Evolutionary conservation across 30 jellyfish, hydroid and myxozoan genomes (phyloP).

Genomic region (Euphysa ruthae): DNA sequence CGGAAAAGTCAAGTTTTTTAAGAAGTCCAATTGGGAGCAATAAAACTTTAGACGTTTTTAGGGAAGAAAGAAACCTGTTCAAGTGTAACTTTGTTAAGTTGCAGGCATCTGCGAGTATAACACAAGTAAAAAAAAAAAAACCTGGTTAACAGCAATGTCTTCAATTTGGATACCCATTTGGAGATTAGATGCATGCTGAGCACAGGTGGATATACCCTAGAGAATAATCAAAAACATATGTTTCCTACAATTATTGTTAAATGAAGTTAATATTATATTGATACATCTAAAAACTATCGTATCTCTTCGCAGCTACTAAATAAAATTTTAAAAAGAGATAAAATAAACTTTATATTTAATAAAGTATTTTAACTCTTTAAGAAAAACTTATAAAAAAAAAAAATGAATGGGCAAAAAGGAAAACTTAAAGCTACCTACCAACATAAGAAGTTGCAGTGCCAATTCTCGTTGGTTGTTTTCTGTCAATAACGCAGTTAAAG

Average conservation of each 20-base stretch:
- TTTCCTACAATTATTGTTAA: not conserved
- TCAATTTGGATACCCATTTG: conserved; percentile 40
- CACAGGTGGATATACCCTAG: conserved; percentile 29
- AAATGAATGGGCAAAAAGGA: not conserved
- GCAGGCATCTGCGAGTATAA: no score
- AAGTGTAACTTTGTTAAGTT: no score
- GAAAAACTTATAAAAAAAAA: not conserved
- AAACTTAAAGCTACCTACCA: conserved; percentile 19
- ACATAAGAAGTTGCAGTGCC: conserved; percentile 42
- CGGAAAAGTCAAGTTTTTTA: no score
- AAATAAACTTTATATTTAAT: not conserved
- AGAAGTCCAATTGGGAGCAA: no score
- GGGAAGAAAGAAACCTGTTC: no score
- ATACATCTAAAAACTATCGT: no score
- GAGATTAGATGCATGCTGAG: conserved; percentile 26
- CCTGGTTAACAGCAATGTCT: no score
- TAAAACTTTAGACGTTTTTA: no score
- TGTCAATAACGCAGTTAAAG: conserved; percentile 17
- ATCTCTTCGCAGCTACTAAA: no score
- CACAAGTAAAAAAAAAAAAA: no score
- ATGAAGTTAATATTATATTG: no score
- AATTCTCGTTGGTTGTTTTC: conserved; percentile 53
- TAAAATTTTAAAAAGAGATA: no score
- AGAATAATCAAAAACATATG: not conserved
- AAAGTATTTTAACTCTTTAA: not conserved